phyloP scores from a whole-genome alignment of 2,113 vertebrate genomes.

The Limanda limanda region DNA sequence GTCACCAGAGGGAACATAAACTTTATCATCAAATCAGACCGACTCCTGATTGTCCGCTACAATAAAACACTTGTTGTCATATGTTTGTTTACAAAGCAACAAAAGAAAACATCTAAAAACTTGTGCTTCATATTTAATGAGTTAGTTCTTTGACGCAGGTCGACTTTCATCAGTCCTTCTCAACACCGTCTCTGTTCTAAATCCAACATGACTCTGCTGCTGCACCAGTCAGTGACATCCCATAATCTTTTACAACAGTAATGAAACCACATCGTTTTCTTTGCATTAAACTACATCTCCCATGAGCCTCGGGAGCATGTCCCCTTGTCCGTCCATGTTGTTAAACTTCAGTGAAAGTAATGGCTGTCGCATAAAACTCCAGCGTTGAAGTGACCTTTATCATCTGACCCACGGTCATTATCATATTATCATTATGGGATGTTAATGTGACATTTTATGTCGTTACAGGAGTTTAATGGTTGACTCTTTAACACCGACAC shows the following conservation, averaged over 20 bases:
- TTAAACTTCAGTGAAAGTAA: slow-evolving; percentile 25
- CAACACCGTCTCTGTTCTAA: background rate
- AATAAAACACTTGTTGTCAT: too few relatives aligned
- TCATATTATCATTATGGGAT: slow-evolving; percentile 51
- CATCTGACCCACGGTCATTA: slow-evolving; percentile 16
- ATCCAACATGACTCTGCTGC: background rate
- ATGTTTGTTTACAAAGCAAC: too few relatives aligned
- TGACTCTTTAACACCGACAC: background rate
- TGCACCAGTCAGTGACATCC: background rate
- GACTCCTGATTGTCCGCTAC: too few relatives aligned
- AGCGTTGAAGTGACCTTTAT: slow-evolving; percentile 31
- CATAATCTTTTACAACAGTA: background rate
- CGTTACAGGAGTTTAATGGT: slow-evolving; percentile 9
- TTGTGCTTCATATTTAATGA: background rate
- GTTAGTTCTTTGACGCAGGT: background rate
- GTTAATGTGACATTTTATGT: slow-evolving; percentile 70
- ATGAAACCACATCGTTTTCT: background rate
- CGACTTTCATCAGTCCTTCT: background rate
- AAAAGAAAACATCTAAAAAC: too few relatives aligned
- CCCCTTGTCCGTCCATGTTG: background rate
- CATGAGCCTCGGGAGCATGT: background rate
- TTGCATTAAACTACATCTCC: background rate
- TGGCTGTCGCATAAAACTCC: slow-evolving; percentile 14
- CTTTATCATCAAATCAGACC: too few relatives aligned
- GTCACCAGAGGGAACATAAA: too few relatives aligned